Evolutionary conservation across 2,888 invertebrate genomes (phyloP).

Genomic region (Drosophila fungiperda): DNA sequence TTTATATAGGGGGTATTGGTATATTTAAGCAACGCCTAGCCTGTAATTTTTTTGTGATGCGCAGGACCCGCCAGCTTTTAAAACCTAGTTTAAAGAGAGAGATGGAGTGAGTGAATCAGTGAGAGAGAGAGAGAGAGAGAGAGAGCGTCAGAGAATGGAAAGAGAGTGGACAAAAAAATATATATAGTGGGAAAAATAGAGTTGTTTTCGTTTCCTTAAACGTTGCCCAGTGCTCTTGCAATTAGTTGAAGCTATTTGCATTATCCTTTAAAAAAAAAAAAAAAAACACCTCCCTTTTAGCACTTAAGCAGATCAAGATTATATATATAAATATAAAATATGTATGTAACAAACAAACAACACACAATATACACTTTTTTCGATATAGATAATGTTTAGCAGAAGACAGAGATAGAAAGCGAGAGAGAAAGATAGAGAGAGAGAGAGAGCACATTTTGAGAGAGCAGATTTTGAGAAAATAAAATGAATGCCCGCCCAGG

Average conservation of each 20-base stretch:
- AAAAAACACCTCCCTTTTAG: constrained; percentile 32
- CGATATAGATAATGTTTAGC: constrained; percentile 41
- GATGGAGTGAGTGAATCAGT: constrained; percentile 4
- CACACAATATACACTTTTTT: constrained; percentile 10
- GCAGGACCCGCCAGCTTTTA: constrained; percentile 65
- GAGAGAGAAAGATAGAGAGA: constrained; percentile 3
- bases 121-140: constrained; percentile 4
- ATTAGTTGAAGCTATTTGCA: constrained; percentile 50
- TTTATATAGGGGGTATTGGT: constrained; percentile 13
- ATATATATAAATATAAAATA: constrained; percentile 44
- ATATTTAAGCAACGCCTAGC: constrained; percentile 48
- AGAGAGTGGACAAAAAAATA: constrained; percentile 1
- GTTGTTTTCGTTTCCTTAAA: constrained; percentile 44
- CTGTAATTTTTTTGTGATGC: constrained; percentile 59
- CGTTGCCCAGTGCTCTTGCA: constrained; percentile 61
- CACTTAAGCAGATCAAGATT: constrained; percentile 52
- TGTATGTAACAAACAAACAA: constrained; percentile 38
- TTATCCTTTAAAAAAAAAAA: constrained; percentile 19
- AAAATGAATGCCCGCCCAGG: constrained; percentile 22
- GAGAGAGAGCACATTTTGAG: constrained; percentile 1
- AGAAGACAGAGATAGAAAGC: background rate
- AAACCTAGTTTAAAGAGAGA: constrained; percentile 59
- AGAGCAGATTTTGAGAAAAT: constrained; percentile 9
- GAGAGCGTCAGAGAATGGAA: constrained; percentile 8
- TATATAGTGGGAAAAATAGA: constrained; percentile 13